A percentile compares a stretch with the other conserved stretches of the same genome.
These are phyloP conservation scores for Calameuta filiformis DNA, from an alignment of 2,888 invertebrate genomes.

Conservation along the genomic window DNA sequence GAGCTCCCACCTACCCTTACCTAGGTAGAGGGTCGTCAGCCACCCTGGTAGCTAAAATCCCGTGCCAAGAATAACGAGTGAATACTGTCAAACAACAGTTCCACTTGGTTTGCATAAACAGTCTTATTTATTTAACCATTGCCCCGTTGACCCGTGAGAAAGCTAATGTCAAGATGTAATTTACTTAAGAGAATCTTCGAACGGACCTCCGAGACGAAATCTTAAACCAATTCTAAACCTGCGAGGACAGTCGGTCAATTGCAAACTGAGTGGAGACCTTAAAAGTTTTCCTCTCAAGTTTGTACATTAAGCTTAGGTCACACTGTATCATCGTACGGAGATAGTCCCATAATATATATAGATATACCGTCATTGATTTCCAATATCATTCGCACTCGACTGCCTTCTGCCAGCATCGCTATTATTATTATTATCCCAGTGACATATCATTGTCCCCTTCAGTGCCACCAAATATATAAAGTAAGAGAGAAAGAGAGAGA, in stretches of 20 bases:
- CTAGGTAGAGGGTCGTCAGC: background rate
- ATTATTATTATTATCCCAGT: background rate
- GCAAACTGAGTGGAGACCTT: background rate
- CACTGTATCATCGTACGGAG: background rate
- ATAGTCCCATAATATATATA: background rate
- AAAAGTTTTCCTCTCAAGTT: background rate
- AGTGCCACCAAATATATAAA: background rate
- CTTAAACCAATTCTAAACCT: background rate
- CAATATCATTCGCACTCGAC: background rate
- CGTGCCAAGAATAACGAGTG: constrained; percentile 28
- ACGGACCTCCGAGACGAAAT: background rate
- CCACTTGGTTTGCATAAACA: constrained; percentile 31
- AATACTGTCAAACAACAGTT: constrained; percentile 30
- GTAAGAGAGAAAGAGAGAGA: background rate
- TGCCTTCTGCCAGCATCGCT: background rate
- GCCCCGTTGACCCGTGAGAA: background rate
- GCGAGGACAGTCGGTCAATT: background rate
- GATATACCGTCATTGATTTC: background rate
- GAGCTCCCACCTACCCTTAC: background rate
- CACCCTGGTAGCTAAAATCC: constrained; percentile 9
- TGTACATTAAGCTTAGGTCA: background rate
- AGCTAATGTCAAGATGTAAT: background rate
- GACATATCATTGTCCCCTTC: background rate
- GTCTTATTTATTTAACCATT: constrained; percentile 16
- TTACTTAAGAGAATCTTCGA: background rate